phyloP scores from a whole-genome alignment of 2,113 vertebrate genomes.

The Isichthys henryi region DNA sequence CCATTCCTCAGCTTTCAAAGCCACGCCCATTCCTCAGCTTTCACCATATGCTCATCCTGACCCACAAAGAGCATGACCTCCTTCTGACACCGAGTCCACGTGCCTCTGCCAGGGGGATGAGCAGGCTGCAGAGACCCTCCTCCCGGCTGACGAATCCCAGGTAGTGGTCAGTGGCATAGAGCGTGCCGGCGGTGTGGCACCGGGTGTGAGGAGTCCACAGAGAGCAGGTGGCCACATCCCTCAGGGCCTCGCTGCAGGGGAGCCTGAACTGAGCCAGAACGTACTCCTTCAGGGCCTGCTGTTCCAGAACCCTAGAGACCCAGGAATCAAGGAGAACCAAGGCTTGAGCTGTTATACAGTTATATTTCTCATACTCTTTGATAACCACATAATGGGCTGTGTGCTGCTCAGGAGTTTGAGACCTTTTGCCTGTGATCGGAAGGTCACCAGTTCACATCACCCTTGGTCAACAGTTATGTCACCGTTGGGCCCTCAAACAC shows the following conservation, averaged over 20 bases:
- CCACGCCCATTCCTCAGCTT: not conserved
- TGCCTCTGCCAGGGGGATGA: constrained; percentile 88
- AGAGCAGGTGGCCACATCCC: constrained; percentile 70
- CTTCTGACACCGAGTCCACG: not conserved
- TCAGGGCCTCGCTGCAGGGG: constrained; percentile 72
- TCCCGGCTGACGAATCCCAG: constrained; percentile 88
- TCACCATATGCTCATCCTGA: not conserved
- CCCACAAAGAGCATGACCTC: not conserved
- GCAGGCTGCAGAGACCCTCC: constrained; percentile 72
- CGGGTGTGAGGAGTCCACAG: constrained; percentile 89
- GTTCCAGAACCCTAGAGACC: constrained; percentile 75
- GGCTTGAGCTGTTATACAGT: not conserved
- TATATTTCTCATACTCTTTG: not conserved
- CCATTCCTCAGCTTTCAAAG: not conserved
- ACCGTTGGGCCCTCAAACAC: not conserved
- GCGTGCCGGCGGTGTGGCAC: constrained; percentile 77
- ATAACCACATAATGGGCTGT: not conserved
- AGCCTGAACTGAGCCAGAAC: constrained; percentile 87
- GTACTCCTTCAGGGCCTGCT: constrained; percentile 79
- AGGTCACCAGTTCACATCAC: not conserved
- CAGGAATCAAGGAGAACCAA: not conserved
- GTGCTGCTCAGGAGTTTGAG: not conserved
- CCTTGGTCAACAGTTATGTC: not conserved
- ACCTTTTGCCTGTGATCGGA: not conserved
- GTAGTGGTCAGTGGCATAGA: constrained; percentile 82